Evolutionary conservation across 2,888 invertebrate genomes (phyloP).

Genomic region (Epistrophe grossulariae): DNA sequence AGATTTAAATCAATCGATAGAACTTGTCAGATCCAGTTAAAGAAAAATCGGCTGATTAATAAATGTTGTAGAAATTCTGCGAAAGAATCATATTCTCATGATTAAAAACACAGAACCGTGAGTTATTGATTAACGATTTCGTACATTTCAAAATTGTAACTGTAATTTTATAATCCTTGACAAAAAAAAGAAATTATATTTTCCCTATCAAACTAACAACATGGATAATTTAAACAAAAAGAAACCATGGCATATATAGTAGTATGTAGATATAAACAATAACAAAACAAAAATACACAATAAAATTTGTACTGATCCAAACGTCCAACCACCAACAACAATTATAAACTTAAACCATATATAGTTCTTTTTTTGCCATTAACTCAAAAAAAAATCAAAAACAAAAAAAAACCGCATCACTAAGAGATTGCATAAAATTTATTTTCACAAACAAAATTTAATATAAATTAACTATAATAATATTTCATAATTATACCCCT

Average conservation of each 20-base stretch:
- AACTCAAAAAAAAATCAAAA: not conserved
- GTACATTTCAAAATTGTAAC: too few species aligned
- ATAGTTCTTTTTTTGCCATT: constrained; percentile 22
- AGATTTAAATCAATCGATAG: too few species aligned
- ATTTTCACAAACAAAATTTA: constrained; percentile 26
- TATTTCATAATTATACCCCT: constrained; percentile 48
- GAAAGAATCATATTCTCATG: too few species aligned
- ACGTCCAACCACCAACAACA: constrained; percentile 45
- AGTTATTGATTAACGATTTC: too few species aligned
- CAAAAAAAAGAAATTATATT: too few species aligned
- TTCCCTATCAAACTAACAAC: constrained; percentile 24
- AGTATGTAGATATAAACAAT: constrained; percentile 29
- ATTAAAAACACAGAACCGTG: too few species aligned
- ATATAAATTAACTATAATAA: constrained; percentile 28
- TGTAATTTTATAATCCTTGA: too few species aligned
- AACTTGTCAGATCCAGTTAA: too few species aligned
- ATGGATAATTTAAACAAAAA: constrained; percentile 21
- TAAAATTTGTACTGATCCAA: constrained; percentile 35
- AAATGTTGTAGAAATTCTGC: too few species aligned
- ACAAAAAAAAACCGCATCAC: constrained; percentile 1
- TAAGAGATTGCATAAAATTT: constrained; percentile 68
- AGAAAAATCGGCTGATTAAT: too few species aligned
- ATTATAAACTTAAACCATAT: constrained; percentile 14
- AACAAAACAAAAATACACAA: constrained; percentile 18
- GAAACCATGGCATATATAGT: constrained; percentile 24